A percentile compares a stretch with the other conserved stretches of the same genome.
These are phyloP conservation scores for Vimba vimba DNA, from an alignment of 2,113 vertebrate species.

Conservation along the genomic window DNA sequence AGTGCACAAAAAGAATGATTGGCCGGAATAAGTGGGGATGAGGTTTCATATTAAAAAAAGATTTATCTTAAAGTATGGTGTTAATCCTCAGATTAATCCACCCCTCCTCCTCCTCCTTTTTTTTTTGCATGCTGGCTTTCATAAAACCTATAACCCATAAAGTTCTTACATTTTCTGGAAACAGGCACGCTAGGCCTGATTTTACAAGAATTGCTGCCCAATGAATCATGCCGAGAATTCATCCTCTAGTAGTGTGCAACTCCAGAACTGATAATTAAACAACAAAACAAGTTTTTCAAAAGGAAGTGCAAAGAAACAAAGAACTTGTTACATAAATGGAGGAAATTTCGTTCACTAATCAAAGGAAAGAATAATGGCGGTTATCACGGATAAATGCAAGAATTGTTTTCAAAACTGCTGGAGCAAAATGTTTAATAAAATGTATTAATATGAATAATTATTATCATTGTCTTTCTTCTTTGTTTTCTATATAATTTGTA, in stretches of 20 bases:
- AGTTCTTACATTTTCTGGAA: slow-evolving; percentile 78
- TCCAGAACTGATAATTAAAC: slow-evolving; percentile 71
- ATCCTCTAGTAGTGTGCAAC: slow-evolving; percentile 56
- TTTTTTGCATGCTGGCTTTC: slow-evolving; percentile 62
- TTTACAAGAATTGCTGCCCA: slow-evolving; percentile 78
- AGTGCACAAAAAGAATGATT: slow-evolving; percentile 71
- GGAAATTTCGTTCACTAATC: slow-evolving; percentile 24
- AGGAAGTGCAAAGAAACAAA: slow-evolving; percentile 58
- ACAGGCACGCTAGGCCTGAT: slow-evolving; percentile 68
- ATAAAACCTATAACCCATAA: slow-evolving; percentile 77
- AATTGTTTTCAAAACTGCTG: slow-evolving; percentile 39
- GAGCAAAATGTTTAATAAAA: slow-evolving; percentile 45
- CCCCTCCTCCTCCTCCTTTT: slow-evolving; percentile 60
- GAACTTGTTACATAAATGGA: slow-evolving; percentile 59
- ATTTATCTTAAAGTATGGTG: slow-evolving; percentile 80
- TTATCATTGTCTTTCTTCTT: slow-evolving; percentile 39
- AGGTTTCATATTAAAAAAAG: slow-evolving; percentile 80
- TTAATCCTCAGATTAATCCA: slow-evolving; percentile 78
- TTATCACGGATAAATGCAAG: slow-evolving; percentile 23
- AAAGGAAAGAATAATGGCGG: slow-evolving; percentile 30
- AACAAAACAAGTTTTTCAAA: slow-evolving; percentile 61
- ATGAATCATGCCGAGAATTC: slow-evolving; percentile 74
- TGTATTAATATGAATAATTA: slow-evolving; percentile 37
- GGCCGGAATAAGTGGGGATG: slow-evolving; percentile 75
- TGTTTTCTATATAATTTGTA: slow-evolving; percentile 38